A percentile compares a stretch with the other conserved stretches of the same genome.
phyloP scores from a whole-genome alignment of 2,888 invertebrate genomes.

The Emmelina monodactyla region DNA sequence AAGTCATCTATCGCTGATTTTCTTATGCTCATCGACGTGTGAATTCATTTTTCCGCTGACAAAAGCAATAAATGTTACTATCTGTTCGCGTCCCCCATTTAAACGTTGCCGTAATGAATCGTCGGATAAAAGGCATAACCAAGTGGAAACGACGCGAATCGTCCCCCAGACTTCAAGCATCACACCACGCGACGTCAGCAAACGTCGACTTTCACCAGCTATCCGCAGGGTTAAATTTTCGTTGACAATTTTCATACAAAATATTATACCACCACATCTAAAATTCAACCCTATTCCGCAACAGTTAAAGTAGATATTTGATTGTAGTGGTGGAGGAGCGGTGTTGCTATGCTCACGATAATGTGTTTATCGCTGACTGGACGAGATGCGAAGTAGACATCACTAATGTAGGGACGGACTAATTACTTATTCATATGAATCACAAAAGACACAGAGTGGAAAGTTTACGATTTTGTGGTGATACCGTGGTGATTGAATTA shows the following conservation, averaged over 20 bases:
- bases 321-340: not conserved
- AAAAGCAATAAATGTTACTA: conserved; percentile 63
- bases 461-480: too few relatives aligned
- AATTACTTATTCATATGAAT: conserved; percentile 9
- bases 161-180: not conserved
- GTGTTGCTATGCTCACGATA: conserved; percentile 18
- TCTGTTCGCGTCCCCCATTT: conserved; percentile 50
- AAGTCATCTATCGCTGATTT: not conserved
- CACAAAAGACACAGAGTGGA: too few relatives aligned
- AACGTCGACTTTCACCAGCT: not conserved
- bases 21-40: conserved; percentile 33
- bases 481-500: too few relatives aligned
- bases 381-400: conserved; percentile 26
- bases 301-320: not conserved
- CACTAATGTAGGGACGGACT: conserved; percentile 7
- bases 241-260: not conserved
- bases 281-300: not conserved
- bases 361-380: conserved; percentile 41
- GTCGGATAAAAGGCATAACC: conserved; percentile 62
- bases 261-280: not conserved
- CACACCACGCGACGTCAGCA: not conserved
- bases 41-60: conserved; percentile 64
- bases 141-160: conserved; percentile 52
- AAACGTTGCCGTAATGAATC: conserved; percentile 55
- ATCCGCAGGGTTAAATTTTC: not conserved